phyloP scores from a whole-genome alignment of 2,888 invertebrate genomes.

The Drosophila putrida region DNA sequence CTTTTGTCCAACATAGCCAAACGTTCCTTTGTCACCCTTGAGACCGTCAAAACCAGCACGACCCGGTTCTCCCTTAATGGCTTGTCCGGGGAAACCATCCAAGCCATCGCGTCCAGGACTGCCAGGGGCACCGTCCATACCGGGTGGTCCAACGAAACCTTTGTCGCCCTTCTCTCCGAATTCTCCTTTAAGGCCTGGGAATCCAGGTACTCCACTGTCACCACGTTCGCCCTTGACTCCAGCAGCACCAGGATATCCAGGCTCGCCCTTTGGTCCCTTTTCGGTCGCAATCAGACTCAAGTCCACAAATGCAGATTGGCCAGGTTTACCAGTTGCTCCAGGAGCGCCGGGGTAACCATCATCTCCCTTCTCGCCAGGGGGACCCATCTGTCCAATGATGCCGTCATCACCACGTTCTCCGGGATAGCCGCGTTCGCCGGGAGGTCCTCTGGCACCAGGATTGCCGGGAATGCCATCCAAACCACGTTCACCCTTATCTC shows the following conservation, averaged over 20 bases:
- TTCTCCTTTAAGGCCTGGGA: conserved; percentile 89
- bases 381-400: conserved; percentile 87
- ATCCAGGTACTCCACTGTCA: conserved; percentile 89
- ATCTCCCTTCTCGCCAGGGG: conserved; percentile 80
- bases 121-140: conserved; percentile 91
- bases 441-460: conserved; percentile 90
- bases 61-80: conserved; percentile 92
- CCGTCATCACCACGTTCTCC: conserved; percentile 91
- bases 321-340: conserved; percentile 89
- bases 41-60: conserved; percentile 87
- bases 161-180: conserved; percentile 89
- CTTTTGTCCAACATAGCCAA: conserved; percentile 87
- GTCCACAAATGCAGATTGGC: conserved; percentile 88
- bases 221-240: conserved; percentile 91
- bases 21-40: conserved; percentile 84
- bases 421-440: conserved; percentile 89
- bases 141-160: conserved; percentile 90
- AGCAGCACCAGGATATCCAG: conserved; percentile 88
- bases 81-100: conserved; percentile 89
- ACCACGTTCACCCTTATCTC: conserved; percentile 92
- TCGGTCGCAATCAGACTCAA: conserved; percentile 86
- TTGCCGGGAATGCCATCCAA: conserved; percentile 89
- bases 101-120: conserved; percentile 88
- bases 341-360: conserved; percentile 87
- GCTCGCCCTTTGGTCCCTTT: conserved; percentile 89